Conservation (phyloP, 2,888 invertebrate species). For the Coronaproctus castanopsis region DNA sequence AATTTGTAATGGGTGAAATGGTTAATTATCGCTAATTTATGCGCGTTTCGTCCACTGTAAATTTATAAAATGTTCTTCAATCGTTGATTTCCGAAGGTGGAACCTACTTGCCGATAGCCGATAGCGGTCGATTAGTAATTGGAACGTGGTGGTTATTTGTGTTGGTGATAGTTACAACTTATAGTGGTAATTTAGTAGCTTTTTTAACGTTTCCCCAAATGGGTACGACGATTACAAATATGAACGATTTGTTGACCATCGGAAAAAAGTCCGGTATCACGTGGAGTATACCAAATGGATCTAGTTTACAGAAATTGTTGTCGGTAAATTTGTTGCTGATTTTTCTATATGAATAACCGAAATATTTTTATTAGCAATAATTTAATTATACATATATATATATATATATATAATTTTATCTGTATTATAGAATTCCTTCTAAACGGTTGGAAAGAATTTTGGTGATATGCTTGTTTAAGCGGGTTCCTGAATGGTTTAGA, state of each 20-base stretch:
- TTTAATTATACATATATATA: too few relatives aligned
- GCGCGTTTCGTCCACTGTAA: too few relatives aligned
- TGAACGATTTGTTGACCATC: conserved; percentile 38
- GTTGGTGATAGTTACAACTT: conserved; percentile 69
- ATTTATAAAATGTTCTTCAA: too few relatives aligned
- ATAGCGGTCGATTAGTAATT: conserved; percentile 65
- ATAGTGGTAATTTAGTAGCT: conserved; percentile 79
- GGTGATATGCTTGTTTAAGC: too few relatives aligned
- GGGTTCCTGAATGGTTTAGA: too few relatives aligned
- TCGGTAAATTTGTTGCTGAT: conserved; percentile 27
- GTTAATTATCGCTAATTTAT: too few relatives aligned
- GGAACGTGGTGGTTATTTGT: conserved; percentile 87
- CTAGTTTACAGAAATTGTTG: conserved; percentile 48
- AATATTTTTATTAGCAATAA: too few relatives aligned
- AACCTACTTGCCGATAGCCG: conserved; percentile 62
- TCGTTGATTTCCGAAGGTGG: conserved; percentile 53
- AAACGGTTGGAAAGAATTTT: too few relatives aligned
- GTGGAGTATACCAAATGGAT: conserved; percentile 55
- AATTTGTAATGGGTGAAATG: too few relatives aligned
- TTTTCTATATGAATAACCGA: neutral
- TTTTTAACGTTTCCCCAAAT: conserved; percentile 78
- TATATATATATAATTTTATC: too few relatives aligned
- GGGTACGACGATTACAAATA: conserved; percentile 45
- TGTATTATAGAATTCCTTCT: too few relatives aligned
- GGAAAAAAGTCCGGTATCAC: conserved; percentile 32